Percentiles rank a stretch among this genome's conserved stretches.
Conservation (phyloP, 1,140 invertebrate species). For the Hestina assimilis region DNA sequence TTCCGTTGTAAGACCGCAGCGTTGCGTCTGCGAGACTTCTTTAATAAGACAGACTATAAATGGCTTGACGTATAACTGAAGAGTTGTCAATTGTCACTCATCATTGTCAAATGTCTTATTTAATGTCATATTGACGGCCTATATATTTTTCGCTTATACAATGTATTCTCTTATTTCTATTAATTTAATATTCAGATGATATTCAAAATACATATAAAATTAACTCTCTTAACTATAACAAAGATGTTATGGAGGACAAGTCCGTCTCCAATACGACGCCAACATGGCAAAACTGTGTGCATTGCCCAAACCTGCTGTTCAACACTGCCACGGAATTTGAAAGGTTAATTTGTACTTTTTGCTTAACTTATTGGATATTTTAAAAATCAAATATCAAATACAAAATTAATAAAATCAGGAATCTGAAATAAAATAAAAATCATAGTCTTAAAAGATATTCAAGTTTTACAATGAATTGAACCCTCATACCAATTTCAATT, state of each 20-base stretch:
- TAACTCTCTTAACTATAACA: conserved; percentile 29
- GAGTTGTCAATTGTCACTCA: background rate
- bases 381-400: too few relatives aligned
- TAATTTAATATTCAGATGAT: conserved; percentile 39
- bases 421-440: too few relatives aligned
- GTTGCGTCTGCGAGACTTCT: background rate
- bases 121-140: conserved; percentile 17
- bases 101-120: conserved; percentile 4
- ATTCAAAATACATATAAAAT: conserved; percentile 28
- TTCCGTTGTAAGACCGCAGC: background rate
- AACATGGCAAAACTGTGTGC: conserved; percentile 78
- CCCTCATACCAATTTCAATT: too few relatives aligned
- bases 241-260: conserved; percentile 75
- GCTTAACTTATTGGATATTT: background rate
- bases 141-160: conserved; percentile 27
- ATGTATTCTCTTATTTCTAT: conserved; percentile 24
- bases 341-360: conserved; percentile 58
- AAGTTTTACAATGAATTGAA: too few relatives aligned
- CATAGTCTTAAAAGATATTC: too few relatives aligned
- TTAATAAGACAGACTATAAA: background rate
- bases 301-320: conserved; percentile 79
- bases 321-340: conserved; percentile 76
- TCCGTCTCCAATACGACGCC: conserved; percentile 51
- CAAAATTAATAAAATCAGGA: too few relatives aligned
- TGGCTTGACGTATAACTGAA: background rate